A percentile compares a stretch with the other conserved stretches of the same genome.
Evolutionary conservation across 1,140 invertebrate genomes (phyloP).

Genomic region (Ganaspis sp.): DNA sequence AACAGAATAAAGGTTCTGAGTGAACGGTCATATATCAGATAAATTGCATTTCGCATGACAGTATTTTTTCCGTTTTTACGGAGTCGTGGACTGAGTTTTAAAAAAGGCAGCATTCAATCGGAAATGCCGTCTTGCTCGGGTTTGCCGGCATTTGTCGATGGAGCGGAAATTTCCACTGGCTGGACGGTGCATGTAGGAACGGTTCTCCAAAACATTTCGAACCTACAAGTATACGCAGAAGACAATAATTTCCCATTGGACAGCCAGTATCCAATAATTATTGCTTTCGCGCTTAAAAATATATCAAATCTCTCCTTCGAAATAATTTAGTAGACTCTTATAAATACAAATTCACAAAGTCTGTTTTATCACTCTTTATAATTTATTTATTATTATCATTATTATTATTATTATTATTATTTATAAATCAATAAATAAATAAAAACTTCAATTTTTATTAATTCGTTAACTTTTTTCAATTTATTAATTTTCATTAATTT

Average conservation of each 20-base stretch:
- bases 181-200: background rate
- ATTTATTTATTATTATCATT: too few species aligned
- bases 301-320: background rate
- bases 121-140: slow-evolving; percentile 26
- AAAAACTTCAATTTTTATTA: too few species aligned
- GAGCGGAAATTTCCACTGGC: slow-evolving; percentile 26
- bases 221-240: background rate
- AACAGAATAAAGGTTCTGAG: slow-evolving; percentile 2
- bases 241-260: background rate
- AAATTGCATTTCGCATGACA: slow-evolving; percentile 14
- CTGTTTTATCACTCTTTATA: too few species aligned
- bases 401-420: too few species aligned
- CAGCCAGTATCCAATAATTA: background rate
- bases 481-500: too few species aligned
- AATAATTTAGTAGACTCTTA: background rate
- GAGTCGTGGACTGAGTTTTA: slow-evolving; percentile 18
- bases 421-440: too few species aligned
- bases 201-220: slow-evolving; percentile 11
- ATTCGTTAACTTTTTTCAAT: too few species aligned
- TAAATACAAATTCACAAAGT: too few species aligned
- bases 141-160: slow-evolving; percentile 9
- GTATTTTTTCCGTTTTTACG: slow-evolving; percentile 16
- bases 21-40: slow-evolving; percentile 24
- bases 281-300: background rate
- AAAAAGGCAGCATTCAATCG: slow-evolving; percentile 20